Evolutionary conservation across 2,797 vertebrate genomes (phyloP), one percentile per base, ranked within the genome.

Genomic region (Leuciscus waleckii): DNA sequence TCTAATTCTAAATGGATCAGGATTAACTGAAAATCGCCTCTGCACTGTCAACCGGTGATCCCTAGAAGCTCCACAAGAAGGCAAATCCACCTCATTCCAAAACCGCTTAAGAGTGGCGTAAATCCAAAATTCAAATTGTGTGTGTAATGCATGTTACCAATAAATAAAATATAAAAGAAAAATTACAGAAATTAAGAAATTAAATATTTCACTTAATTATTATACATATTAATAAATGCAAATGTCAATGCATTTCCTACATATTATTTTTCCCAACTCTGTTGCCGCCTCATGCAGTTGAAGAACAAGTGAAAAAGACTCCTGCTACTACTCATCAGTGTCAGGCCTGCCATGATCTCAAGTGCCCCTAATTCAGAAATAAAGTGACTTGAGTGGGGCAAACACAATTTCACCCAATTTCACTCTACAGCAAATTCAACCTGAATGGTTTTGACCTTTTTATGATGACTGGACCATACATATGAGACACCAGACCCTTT

Each of bases 291-390:
- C 46, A 75, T 84, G 49, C 39, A 71, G 68, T 80, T 84, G 58
- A 85, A 76, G 35, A 88, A 80, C 58, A 82, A 80, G 70, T 79
- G 49, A 88, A 86, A 19, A 41, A 43, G 14, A 69, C 56, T 84
- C 46, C 69, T 83, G 69, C 43, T 85, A 51, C 32, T 35, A 10
- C 8, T 65, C 51, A 75, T 81, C 65, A 77, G 3, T 81, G 75
- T 80, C 79, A 84, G 81, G 32, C 43, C 79, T 76, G 70, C 39
- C 7, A 13, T 69, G 37, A 83, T 74, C 16, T 63, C 3, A 71
- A 81, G 61, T 80, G 39, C 21, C 74, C 78, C 35, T 46, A 83
- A 68, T 69, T 70, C 41, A 79, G 13, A 83, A 8, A 9, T 51
- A 46, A 80, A 70, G 49, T 56, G 77, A 78, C 43, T 70, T 54